A percentile compares a stretch with the other conserved stretches of the same genome.
phyloP scores from a whole-genome alignment of 2,113 vertebrate species.

The Chamaetylas fuelleborni region DNA sequence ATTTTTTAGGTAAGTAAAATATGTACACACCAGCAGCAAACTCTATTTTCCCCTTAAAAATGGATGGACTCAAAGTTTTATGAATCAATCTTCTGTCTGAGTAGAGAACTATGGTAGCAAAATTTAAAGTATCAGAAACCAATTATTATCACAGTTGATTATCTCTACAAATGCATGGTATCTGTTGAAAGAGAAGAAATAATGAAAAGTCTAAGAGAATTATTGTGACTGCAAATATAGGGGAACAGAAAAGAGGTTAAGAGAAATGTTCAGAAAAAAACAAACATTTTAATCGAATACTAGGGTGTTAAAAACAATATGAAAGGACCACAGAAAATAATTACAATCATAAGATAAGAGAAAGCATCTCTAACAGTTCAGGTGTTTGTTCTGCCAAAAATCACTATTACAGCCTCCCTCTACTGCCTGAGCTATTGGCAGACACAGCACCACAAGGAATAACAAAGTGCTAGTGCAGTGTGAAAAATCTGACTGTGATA shows the following conservation, averaged over 20 bases:
- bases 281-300: neutral
- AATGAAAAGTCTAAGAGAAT: neutral
- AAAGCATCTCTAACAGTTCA: neutral
- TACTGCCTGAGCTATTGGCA: neutral
- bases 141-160: neutral
- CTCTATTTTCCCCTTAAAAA: neutral
- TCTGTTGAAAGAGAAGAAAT: neutral
- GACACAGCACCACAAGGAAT: neutral
- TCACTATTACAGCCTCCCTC: neutral
- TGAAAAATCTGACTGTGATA: neutral
- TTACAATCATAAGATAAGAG: neutral
- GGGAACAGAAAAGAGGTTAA: neutral
- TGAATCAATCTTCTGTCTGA: neutral
- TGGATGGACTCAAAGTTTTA: neutral
- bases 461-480: neutral
- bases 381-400: neutral
- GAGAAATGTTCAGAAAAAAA: neutral
- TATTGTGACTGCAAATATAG: neutral
- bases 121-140: conserved; percentile 15
- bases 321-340: neutral
- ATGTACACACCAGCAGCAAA: neutral
- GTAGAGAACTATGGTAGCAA: neutral
- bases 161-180: neutral
- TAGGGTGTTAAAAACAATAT: neutral
- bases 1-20: neutral